Evolutionary conservation across 2,888 invertebrate genomes (phyloP).

Genomic region (Strigamia crassipes): DNA sequence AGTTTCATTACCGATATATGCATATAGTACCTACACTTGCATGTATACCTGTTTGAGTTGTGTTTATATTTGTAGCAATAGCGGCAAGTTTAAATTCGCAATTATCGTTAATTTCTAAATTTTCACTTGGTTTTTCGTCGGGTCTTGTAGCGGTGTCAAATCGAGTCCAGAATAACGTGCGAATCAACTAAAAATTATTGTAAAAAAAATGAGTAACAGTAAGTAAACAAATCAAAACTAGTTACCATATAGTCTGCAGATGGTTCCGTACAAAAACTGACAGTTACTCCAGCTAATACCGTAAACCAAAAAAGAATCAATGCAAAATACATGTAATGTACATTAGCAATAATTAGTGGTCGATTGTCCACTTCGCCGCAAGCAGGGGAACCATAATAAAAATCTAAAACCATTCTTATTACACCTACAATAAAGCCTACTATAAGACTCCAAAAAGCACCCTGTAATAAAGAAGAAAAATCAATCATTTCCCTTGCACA

Average conservation of each 20-base stretch:
- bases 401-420: conserved; percentile 60
- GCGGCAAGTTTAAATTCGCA: background rate
- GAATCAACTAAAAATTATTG: conserved; percentile 24
- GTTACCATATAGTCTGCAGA: conserved; percentile 53
- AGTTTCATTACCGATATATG: background rate
- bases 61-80: background rate
- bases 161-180: conserved; percentile 43
- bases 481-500: background rate
- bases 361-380: conserved; percentile 60
- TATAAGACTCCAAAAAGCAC: conserved; percentile 62
- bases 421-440: conserved; percentile 59
- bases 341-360: conserved; percentile 57
- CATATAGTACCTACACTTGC: background rate
- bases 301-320: conserved; percentile 59
- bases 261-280: conserved; percentile 55
- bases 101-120: background rate
- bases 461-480: conserved; percentile 53
- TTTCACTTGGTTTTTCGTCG: conserved; percentile 3
- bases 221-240: background rate
- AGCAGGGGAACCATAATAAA: conserved; percentile 58
- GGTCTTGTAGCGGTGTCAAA: conserved; percentile 4
- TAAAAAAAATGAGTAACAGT: background rate
- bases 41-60: background rate
- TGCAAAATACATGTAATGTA: conserved; percentile 63
- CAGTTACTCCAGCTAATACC: conserved; percentile 53